These are phyloP conservation scores for Ruditapes philippinarum DNA, from an alignment of 1,140 invertebrate species.

Conservation along the genomic window DNA sequence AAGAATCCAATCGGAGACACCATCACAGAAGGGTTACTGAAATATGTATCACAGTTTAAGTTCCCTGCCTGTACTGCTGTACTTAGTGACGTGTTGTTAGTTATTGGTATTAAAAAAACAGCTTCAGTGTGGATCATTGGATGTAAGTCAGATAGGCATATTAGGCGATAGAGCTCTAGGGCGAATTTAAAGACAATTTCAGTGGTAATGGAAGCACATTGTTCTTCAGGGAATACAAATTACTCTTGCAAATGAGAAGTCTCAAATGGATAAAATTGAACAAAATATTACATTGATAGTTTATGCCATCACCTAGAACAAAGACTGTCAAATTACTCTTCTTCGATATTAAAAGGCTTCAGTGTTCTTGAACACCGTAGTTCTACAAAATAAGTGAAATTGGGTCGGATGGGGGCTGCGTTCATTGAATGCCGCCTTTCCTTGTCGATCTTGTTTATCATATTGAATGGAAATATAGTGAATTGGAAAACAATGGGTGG, in stretches of 20 bases:
- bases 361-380: background rate
- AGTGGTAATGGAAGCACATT: background rate
- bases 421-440: background rate
- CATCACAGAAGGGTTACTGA: constrained; percentile 1
- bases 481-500: background rate
- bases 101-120: background rate
- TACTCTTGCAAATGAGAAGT: background rate
- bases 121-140: background rate
- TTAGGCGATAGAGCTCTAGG: background rate
- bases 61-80: constrained; percentile 9
- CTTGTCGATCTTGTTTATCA: background rate
- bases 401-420: too few relatives aligned
- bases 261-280: background rate
- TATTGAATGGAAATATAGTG: background rate
- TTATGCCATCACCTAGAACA: background rate
- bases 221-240: background rate
- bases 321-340: background rate
- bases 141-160: background rate
- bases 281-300: background rate
- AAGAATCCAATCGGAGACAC: constrained; percentile 19
- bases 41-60: constrained; percentile 4
- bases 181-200: background rate
- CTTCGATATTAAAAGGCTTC: background rate
- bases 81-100: background rate
- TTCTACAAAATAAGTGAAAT: too few relatives aligned